A percentile compares a stretch with the other conserved stretches of the same genome.
These are phyloP conservation scores for Hippopotamyrus pictus DNA, from an alignment of 2,797 vertebrate genomes.

Conservation along the genomic window DNA sequence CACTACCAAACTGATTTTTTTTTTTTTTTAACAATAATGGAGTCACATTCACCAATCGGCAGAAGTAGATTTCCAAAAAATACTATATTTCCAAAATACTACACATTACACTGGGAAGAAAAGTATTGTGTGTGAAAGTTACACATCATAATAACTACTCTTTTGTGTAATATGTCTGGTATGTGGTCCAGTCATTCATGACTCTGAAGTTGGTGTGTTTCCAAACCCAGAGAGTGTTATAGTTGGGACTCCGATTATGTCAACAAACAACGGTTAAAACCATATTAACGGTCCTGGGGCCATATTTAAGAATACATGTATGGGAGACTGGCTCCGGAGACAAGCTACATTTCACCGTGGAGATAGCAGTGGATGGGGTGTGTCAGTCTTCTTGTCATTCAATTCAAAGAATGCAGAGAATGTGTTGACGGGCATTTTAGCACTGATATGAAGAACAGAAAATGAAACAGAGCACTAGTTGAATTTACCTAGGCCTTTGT, in stretches of 20 bases:
- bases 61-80: not conserved
- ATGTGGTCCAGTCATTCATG: constrained; percentile 13
- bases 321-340: not conserved
- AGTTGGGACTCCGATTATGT: not conserved
- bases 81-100: not conserved
- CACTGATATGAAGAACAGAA: not conserved
- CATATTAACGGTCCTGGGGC: not conserved
- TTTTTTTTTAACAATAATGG: not conserved
- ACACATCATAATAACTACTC: not conserved
- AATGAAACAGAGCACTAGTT: not conserved
- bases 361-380: not conserved
- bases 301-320: not conserved
- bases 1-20: not conserved
- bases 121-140: not conserved
- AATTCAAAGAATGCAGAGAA: not conserved
- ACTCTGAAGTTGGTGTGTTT: constrained; percentile 15
- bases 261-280: not conserved
- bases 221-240: not conserved
- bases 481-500: not conserved
- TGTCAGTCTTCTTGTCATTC: not conserved
- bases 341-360: not conserved
- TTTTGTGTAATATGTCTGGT: constrained; percentile 21
- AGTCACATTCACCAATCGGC: not conserved
- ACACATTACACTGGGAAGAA: not conserved
- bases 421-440: not conserved